Base-by-base conservation (phyloP, 1,140 invertebrate genomes). In the Goniozus legneri region DNA sequence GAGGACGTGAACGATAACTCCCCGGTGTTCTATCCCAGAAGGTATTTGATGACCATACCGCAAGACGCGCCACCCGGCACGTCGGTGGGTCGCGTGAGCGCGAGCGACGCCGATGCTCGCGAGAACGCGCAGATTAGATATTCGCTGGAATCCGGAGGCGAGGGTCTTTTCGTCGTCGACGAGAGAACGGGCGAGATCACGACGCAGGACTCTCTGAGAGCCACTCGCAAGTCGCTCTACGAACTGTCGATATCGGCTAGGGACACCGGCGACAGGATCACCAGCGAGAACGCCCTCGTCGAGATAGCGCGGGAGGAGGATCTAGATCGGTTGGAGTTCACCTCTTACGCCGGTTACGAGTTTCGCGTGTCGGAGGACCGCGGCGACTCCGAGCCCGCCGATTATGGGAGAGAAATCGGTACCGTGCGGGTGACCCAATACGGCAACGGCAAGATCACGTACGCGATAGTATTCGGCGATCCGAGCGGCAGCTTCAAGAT, bases 1-100 rank as follows among this genome's bases (percentile, higher is more conserved):
- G 77, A 88, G 21, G 94, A 97, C 75, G 83, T 91, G 2, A 97
- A 97, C 69, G 94, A 96, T 69, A 94, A 95, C 66, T 81, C 80
- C 58, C 92, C 92, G 0, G 79, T 84, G 54, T 93, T 95, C 76
- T 95, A 95, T 77, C 92, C 92, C 0, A 81, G 80, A 60, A 79
- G 83, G 54, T 95, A 95, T 72, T 85, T 92, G 61, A 77, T 87
- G 51, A 73, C 81, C 16, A 69, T 93, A 13, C 71, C 79, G 8
- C 85, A 89, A 54, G 80, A 85, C 48, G 75, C 82, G 8, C 71
- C 79, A 18, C 70, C 81, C 3, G 88, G 85, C 1, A 83, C 81
- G 1, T 80, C 78, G 15, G 70, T 95, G 33, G 71, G 89, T 10
- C 82, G 83, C 71, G 82, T 94, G 10, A 82, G 77, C 27, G 91